Percentiles rank a stretch among this genome's conserved stretches.
Evolutionary conservation across 2,888 invertebrate species (phyloP).

Genomic region (Poecilus cupreus): DNA sequence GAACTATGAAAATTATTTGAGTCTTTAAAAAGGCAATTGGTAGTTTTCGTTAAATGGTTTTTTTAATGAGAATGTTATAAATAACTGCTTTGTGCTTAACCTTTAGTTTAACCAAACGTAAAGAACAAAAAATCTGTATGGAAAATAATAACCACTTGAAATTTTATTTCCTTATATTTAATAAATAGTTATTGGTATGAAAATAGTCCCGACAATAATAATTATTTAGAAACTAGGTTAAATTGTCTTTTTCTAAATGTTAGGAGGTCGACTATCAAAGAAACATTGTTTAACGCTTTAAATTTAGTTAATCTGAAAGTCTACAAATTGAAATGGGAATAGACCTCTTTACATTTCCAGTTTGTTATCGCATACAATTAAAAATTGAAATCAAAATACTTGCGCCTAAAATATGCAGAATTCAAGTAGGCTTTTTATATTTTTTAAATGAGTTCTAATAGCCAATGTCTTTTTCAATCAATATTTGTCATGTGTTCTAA

Average conservation of each 20-base stretch:
- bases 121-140: too few relatives aligned
- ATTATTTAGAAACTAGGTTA: slow-evolving; percentile 26
- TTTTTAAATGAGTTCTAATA: too few relatives aligned
- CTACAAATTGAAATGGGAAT: neutral
- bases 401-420: too few relatives aligned
- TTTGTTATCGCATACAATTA: neutral
- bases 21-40: slow-evolving; percentile 2
- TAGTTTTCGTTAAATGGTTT: slow-evolving; percentile 1
- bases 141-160: too few relatives aligned
- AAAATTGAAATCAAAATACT: neutral
- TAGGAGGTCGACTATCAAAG: slow-evolving; percentile 28
- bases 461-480: too few relatives aligned
- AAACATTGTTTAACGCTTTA: slow-evolving; percentile 29
- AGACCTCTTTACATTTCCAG: neutral
- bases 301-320: slow-evolving; percentile 18
- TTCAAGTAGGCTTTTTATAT: too few relatives aligned
- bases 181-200: neutral
- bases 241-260: slow-evolving; percentile 20
- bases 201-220: slow-evolving; percentile 16
- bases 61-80: slow-evolving; percentile 36
- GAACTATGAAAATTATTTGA: slow-evolving; percentile 32
- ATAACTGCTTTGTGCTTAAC: neutral
- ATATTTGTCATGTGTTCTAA: too few relatives aligned
- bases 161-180: neutral
- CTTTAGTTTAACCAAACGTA: too few relatives aligned